phyloP scores from a whole-genome alignment of 37 sponge, comb jelly and placozoan species.

The Mnemiopsis leidyi region DNA sequence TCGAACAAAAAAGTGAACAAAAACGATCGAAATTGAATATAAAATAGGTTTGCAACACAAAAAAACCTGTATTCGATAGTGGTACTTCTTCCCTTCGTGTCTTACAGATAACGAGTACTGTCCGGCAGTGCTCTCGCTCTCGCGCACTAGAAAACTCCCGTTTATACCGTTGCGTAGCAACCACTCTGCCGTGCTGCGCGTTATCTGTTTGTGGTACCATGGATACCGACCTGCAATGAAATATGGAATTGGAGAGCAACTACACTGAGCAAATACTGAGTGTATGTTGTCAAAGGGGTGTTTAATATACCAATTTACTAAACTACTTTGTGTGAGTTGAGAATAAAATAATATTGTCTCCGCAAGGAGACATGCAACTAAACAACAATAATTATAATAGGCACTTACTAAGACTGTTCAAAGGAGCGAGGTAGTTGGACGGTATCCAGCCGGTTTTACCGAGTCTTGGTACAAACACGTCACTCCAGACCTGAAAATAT shows the following conservation, averaged over 20 bases:
- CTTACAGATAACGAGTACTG: constrained; percentile 94
- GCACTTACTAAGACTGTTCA: constrained; percentile 88
- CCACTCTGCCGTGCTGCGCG: constrained; percentile 89
- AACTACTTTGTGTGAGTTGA: too few species aligned
- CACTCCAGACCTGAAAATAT: constrained; percentile 45
- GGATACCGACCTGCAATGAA: constrained; percentile 69
- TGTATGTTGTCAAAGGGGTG: background rate
- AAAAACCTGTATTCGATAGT: constrained; percentile 81
- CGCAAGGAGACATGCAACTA: too few species aligned
- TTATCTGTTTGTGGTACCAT: constrained; percentile 92
- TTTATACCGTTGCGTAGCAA: constrained; percentile 88
- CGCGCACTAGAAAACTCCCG: constrained; percentile 91
- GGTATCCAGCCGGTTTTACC: constrained; percentile 84
- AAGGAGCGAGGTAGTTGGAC: constrained; percentile 82
- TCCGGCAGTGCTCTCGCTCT: constrained; percentile 96
- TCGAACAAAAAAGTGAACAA: too few species aligned
- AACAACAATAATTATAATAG: too few species aligned
- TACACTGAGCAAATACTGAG: background rate
- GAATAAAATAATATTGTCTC: too few species aligned
- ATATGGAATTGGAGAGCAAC: background rate
- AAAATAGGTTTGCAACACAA: background rate
- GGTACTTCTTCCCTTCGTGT: constrained; percentile 88
- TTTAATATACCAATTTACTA: background rate
- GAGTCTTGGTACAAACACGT: constrained; percentile 32
- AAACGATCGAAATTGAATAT: too few species aligned